A percentile compares a stretch with the other conserved stretches of the same genome.
Conservation (phyloP, 2,113 vertebrate species). For the Neolamprologus fasciatus region DNA sequence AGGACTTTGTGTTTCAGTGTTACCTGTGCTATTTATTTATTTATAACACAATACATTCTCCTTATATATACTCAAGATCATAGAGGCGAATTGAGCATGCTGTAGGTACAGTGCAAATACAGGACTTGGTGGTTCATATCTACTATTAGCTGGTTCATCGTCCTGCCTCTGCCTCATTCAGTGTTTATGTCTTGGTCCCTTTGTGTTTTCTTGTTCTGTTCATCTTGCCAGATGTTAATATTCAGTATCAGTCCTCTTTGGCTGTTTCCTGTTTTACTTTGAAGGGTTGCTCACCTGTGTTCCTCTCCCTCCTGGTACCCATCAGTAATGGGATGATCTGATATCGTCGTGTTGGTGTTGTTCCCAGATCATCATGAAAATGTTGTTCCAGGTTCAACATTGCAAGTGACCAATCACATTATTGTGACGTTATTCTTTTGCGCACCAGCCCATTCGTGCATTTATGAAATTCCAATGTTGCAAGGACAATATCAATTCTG, state of each 20-base stretch:
- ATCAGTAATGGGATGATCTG: background rate
- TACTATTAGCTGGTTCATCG: rapidly evolving
- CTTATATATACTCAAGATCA: background rate
- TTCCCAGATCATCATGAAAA: no score
- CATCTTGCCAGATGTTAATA: background rate
- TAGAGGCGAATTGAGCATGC: background rate
- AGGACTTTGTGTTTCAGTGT: background rate
- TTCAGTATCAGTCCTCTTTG: background rate
- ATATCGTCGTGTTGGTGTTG: rapidly evolving
- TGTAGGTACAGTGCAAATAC: background rate
- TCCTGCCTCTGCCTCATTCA: rapidly evolving
- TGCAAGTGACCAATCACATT: no score
- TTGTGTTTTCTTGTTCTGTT: background rate
- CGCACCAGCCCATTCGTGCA: rapidly evolving
- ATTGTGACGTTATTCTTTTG: no score
- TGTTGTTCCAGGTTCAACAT: no score
- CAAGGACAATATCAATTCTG: no score
- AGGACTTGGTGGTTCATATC: rapidly evolving
- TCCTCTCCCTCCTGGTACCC: background rate
- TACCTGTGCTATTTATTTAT: background rate
- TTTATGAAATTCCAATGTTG: rapidly evolving
- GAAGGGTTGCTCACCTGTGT: background rate
- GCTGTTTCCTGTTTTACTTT: background rate
- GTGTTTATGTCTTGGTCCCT: background rate
- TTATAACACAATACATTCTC: background rate